phyloP scores from a whole-genome alignment of 2,797 vertebrate species.

The Pygocentrus nattereri region DNA sequence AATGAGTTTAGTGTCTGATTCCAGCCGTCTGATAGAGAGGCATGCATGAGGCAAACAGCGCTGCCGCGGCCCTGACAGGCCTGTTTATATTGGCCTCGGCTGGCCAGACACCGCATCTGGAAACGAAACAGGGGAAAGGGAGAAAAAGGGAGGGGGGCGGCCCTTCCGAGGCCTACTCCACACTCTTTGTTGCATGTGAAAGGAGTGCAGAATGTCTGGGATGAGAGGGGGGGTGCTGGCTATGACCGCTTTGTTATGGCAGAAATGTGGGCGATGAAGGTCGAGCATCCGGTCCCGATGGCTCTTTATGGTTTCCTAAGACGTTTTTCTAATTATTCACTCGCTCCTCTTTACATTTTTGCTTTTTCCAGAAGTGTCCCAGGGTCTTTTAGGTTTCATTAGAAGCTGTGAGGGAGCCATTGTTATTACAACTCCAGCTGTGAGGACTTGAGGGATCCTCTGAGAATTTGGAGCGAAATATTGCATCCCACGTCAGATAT shows the following conservation, averaged over 20 bases:
- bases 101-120: conserved; percentile 63
- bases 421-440: conserved; percentile 40
- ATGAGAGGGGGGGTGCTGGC: conserved; percentile 18
- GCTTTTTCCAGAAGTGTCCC: conserved; percentile 13
- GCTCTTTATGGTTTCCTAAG: conserved; percentile 31
- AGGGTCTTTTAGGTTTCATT: conserved; percentile 24
- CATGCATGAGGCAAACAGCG: conserved; percentile 53
- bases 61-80: conserved; percentile 33
- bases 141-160: conserved; percentile 32
- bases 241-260: conserved; percentile 54
- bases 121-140: conserved; percentile 56
- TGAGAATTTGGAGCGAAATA: not conserved
- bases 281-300: conserved; percentile 45
- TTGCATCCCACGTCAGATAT: not conserved
- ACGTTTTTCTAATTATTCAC: conserved; percentile 30
- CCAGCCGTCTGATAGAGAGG: conserved; percentile 55
- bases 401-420: not conserved
- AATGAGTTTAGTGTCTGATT: conserved; percentile 58
- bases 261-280: conserved; percentile 67
- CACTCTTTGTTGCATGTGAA: conserved; percentile 29
- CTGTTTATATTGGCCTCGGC: conserved; percentile 68
- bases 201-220: not conserved
- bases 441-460: conserved; percentile 26
- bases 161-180: conserved; percentile 29
- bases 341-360: conserved; percentile 19